Percentiles rank a stretch among this genome's conserved stretches.
phyloP scores from a whole-genome alignment of 1,140 invertebrate species.

The Pachyrhynchus sulphureomaculatus region DNA sequence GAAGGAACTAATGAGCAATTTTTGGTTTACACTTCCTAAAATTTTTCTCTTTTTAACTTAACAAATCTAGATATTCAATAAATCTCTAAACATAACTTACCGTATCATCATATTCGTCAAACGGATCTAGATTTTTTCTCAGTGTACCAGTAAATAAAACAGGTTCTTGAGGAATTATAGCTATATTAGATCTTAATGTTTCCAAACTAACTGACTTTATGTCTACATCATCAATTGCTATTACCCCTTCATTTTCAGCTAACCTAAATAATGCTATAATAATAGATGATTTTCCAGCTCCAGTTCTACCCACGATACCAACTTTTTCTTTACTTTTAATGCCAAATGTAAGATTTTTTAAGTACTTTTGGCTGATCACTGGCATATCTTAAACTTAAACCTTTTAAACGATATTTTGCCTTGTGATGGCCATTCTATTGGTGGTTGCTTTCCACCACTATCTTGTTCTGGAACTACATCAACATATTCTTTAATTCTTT shows the following conservation, averaged over 20 bases:
- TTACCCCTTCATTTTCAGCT: slow-evolving; percentile 65
- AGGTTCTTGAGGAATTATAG: slow-evolving; percentile 73
- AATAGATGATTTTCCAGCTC: slow-evolving; percentile 70
- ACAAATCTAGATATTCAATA: too few relatives aligned
- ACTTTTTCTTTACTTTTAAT: slow-evolving; percentile 66
- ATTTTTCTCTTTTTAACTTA: too few relatives aligned
- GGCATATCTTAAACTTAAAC: slow-evolving; percentile 68
- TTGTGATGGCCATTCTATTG: slow-evolving; percentile 39
- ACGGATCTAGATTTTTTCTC: slow-evolving; percentile 63
- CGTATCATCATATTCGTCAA: slow-evolving; percentile 59
- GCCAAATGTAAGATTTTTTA: slow-evolving; percentile 62
- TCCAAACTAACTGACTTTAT: slow-evolving; percentile 55
- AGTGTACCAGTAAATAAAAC: slow-evolving; percentile 68
- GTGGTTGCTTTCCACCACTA: slow-evolving; percentile 41
- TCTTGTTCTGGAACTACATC: slow-evolving; percentile 65
- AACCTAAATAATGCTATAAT: slow-evolving; percentile 72
- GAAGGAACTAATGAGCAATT: too few relatives aligned
- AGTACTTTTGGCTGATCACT: slow-evolving; percentile 64
- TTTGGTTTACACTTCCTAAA: too few relatives aligned
- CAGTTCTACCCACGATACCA: slow-evolving; percentile 63
- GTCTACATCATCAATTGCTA: slow-evolving; percentile 61
- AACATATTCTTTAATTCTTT: slow-evolving; percentile 74
- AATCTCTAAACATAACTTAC: slow-evolving; percentile 53
- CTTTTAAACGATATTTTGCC: slow-evolving; percentile 46
- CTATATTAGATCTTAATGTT: slow-evolving; percentile 63